Percentiles rank a stretch among this genome's conserved stretches.
Conservation (phyloP, 2,797 vertebrate species). For the Gallinago solitaria region DNA sequence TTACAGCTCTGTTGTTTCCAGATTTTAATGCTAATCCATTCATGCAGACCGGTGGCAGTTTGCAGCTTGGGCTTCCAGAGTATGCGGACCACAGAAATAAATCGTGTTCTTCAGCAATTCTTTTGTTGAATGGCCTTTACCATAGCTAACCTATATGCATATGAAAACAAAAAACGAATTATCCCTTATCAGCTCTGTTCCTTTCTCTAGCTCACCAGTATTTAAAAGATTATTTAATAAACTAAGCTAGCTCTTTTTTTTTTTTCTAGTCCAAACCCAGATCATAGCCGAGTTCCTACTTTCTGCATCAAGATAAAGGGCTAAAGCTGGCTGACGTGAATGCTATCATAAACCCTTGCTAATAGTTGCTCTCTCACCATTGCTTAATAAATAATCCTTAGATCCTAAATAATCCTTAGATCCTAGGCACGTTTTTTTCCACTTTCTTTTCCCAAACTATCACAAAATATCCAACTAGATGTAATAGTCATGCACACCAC, state of each 20-base stretch:
- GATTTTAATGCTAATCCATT: not conserved
- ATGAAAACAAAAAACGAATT: not conserved
- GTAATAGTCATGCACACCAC: not conserved
- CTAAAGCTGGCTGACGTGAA: not conserved
- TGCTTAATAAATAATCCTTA: not conserved
- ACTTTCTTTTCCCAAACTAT: not conserved
- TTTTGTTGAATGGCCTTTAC: not conserved
- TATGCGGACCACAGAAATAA: not conserved
- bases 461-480: not conserved
- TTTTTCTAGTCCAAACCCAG: not conserved
- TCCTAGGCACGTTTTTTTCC: not conserved
- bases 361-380: not conserved
- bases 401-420: not conserved
- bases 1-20: not conserved
- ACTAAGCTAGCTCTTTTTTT: not conserved
- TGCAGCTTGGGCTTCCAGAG: not conserved
- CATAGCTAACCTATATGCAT: not conserved
- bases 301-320: not conserved
- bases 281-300: not conserved
- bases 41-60: not conserved
- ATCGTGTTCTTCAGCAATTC: not conserved
- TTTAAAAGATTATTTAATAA: not conserved
- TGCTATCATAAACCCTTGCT: not conserved
- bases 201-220: not conserved
- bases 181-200: not conserved